Evolutionary conservation across 2,113 vertebrate genomes (phyloP), one percentile per base, ranked within the genome.

Genomic region (Diglossa brunneiventris): DNA sequence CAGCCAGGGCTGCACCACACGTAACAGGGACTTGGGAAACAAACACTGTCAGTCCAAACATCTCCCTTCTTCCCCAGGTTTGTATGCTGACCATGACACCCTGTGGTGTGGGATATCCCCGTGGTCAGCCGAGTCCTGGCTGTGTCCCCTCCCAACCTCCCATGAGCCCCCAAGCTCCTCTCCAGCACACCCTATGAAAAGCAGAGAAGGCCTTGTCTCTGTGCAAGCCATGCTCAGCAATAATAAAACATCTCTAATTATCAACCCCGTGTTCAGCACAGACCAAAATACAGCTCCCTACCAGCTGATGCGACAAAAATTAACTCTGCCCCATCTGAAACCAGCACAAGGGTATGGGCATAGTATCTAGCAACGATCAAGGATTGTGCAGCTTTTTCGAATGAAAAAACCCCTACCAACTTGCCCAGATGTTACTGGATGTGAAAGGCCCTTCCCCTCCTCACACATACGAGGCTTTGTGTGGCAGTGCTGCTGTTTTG

Each of bases 1-100:
- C 59, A 85, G 61, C 61, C 50, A 56, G 70, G 42, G 24, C 70
- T n/a, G 15, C 52, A 26, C 15, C 42, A 26, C 61, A 26, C 0
- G 0, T 4, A 7, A 0, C 0, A n/a, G 0, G 10, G 50, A 41
- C 55, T 19, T 20, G 50, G 61, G 35, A 6, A 64, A 17, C 20
- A 20, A 85, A 49, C 2, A 1, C 35, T 4, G 6, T 30, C 24
- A 26, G 16, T 30, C 8, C 42, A 58, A 20, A 58, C 35, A 30
- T 20, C 10, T 16, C 9, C 23, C 41, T n/a, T n/a, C 35, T 49
- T 23, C 10, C 50, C 37, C 44, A 35, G 11, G 16, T 68, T 27
- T 68, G 17, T 9, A 3, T 31, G 27, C 37, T 76, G 53, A 50
- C 17, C 31, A 22, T 26, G 44, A 1, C 4, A 16, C 7, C 16